Base-by-base conservation (phyloP, 2,888 invertebrate species). In the Heliothis peltigera region DNA sequence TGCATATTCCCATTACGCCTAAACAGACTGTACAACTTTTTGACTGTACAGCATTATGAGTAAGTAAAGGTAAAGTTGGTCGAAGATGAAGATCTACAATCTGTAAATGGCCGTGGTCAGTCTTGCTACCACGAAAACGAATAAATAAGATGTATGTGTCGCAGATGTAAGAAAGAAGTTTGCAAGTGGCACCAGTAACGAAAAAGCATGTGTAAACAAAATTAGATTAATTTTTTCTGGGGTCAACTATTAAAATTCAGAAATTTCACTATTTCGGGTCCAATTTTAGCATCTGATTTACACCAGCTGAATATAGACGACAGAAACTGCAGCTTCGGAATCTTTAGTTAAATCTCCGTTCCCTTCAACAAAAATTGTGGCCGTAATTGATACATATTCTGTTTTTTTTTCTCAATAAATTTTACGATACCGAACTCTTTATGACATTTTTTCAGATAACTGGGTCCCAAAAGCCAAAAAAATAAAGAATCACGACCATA, bases 401-500 rank as follows among this genome's bases (percentile, higher is more conserved):
- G 25, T n/a, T 2, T 32, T 32, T 39, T 15, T n/a, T 1, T 39
- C 4, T n/a, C 0, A 52, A 22, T 2, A 12, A 19, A 0, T n/a
- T 3, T 15, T n/a, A 12, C 12, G 1, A 12, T 35, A n/a, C 8
- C 0, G 0, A 52, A 1, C 10, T 35, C n/a, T 35, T 25, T 0
- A 42, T 46, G 51, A 44, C 18, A n/a, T 28, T 15, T 53, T 44
- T 12, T n/a, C 39, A 48, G 19, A 54, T 15, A 71, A 67, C 19
- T 68, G 63, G 48, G 74, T 56, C 58, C 15, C 56, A 57, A 56
- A 17, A 22, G 4, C 4, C 19, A n/a, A 47, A 44, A 4, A 56
- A 56, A 51, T 44, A 51, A 66, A 70, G 71, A 70, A 51, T 44
- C 22, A 17, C 44, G 54, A 17, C 49, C 68, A 77, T 84, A 81